A percentile compares a stretch with the other conserved stretches of the same genome.
These are phyloP conservation scores for Apamea epomidion DNA, from an alignment of 2,888 invertebrate genomes.

Conservation along the genomic window DNA sequence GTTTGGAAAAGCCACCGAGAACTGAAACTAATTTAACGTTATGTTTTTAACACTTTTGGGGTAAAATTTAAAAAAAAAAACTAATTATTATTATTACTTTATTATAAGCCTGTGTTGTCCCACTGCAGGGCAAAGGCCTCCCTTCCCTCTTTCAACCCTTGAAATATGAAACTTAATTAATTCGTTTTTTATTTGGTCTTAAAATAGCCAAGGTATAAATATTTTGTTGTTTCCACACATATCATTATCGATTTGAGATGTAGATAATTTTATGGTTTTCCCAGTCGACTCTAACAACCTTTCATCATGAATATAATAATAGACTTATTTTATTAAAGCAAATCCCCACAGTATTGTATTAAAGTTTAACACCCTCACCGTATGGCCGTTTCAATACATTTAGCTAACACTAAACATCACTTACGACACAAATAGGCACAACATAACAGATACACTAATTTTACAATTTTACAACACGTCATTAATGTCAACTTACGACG, in stretches of 20 bases:
- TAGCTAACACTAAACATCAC: slow-evolving; percentile 4
- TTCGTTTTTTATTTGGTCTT: not conserved
- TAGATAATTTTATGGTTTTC: not conserved
- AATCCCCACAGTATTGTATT: not conserved
- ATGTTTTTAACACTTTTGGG: not conserved
- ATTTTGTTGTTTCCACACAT: not conserved
- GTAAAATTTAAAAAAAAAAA: not conserved
- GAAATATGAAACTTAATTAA: not conserved
- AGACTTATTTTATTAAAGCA: not conserved
- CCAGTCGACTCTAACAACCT: not conserved
- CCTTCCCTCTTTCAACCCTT: too few species aligned
- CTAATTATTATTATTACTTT: too few species aligned
- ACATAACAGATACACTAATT: not conserved
- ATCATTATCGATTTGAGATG: not conserved
- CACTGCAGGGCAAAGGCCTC: too few species aligned
- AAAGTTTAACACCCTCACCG: not conserved
- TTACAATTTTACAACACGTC: slow-evolving; percentile 18
- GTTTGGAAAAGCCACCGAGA: not conserved
- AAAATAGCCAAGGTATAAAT: not conserved
- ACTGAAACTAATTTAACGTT: not conserved
- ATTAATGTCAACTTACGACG: slow-evolving; percentile 13
- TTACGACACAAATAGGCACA: slow-evolving; percentile 18
- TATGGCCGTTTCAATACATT: slow-evolving; percentile 25
- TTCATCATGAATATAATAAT: not conserved
- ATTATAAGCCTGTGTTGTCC: too few species aligned